These are phyloP conservation scores for Lacerta viridis DNA, from an alignment of 2,797 vertebrate species.

Conservation along the genomic window DNA sequence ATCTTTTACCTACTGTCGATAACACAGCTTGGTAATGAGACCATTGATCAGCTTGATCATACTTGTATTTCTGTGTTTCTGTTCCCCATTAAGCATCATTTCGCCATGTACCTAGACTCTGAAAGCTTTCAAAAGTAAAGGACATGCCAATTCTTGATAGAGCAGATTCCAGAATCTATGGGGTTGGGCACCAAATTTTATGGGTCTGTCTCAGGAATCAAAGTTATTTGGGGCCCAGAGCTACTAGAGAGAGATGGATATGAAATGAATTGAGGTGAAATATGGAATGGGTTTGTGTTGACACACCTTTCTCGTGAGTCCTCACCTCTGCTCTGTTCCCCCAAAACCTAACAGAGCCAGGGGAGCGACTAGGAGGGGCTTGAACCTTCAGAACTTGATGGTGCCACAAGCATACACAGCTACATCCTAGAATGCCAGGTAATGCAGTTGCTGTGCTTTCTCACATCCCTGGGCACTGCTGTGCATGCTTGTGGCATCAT, in stretches of 20 bases:
- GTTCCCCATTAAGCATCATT: background rate
- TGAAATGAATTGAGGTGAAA: background rate
- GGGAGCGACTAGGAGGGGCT: no score
- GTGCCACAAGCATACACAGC: background rate
- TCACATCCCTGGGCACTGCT: background rate
- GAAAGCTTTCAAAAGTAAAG: background rate
- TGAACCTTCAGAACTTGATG: background rate
- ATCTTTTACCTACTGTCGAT: background rate
- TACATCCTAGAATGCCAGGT: background rate
- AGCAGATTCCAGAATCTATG: background rate
- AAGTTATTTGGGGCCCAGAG: background rate
- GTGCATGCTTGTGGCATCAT: background rate
- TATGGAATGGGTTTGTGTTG: background rate
- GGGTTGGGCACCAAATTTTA: no score
- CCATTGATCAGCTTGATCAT: background rate
- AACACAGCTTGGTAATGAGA: background rate
- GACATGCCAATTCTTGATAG: background rate
- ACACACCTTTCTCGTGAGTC: background rate
- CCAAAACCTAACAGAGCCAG: background rate
- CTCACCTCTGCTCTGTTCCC: background rate
- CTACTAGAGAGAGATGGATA: no score
- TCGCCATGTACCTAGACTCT: no score
- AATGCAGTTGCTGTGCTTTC: background rate
- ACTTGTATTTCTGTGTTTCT: background rate
- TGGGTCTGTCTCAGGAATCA: background rate